phyloP scores from a whole-genome alignment of 1,140 invertebrate species.

The Delia radicum region DNA sequence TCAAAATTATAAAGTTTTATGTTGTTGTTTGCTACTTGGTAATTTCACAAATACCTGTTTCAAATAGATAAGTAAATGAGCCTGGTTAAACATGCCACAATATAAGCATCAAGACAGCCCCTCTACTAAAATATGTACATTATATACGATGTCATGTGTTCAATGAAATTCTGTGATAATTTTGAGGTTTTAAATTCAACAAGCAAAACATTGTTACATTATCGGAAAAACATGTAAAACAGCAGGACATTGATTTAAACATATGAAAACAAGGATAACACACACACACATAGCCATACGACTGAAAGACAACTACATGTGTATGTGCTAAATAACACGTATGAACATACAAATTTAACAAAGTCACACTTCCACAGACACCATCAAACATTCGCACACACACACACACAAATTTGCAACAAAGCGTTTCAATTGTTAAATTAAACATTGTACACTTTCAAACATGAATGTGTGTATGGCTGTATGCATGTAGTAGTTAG shows the following conservation, averaged over 20 bases:
- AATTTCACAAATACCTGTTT: background rate
- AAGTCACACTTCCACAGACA: no score
- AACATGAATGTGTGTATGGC: background rate
- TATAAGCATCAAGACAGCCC: background rate
- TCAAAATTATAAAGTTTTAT: no score
- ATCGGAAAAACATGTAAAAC: slow-evolving; percentile 28
- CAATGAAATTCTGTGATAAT: background rate
- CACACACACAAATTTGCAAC: background rate
- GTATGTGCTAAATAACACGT: background rate
- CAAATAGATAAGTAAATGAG: background rate
- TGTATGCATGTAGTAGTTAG: no score
- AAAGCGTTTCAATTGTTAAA: background rate
- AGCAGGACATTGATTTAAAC: slow-evolving; percentile 29
- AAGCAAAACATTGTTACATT: slow-evolving; percentile 23
- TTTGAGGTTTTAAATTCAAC: slow-evolving; percentile 23
- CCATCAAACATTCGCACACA: background rate
- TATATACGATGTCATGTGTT: background rate
- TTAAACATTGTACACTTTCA: background rate
- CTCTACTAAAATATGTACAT: no score
- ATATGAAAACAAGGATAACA: slow-evolving; percentile 29
- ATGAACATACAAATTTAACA: background rate
- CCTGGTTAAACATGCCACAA: background rate
- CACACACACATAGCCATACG: background rate
- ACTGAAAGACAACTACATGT: background rate
- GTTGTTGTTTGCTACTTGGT: no score